These are phyloP conservation scores for Heteronetta atricapilla DNA, from an alignment of 2,113 vertebrate genomes.

Conservation along the genomic window DNA sequence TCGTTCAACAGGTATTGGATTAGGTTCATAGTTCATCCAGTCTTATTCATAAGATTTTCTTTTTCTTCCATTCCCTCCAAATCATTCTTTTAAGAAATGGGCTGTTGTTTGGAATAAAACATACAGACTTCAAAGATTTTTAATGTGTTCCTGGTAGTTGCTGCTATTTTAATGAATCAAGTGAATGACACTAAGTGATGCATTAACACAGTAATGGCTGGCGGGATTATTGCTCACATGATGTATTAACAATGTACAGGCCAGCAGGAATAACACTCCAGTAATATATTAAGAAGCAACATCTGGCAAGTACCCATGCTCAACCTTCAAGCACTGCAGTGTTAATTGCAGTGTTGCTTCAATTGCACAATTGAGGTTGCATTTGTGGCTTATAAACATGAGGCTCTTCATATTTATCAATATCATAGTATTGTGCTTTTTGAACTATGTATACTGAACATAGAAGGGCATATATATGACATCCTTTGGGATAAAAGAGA, in stretches of 20 bases:
- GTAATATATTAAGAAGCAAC: conserved; percentile 20
- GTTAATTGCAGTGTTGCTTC: conserved; percentile 2
- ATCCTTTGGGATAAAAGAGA: not conserved
- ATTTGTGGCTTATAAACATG: not conserved
- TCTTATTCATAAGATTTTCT: not conserved
- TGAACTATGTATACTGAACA: not conserved
- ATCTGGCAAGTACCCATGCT: not conserved
- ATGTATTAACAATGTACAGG: not conserved
- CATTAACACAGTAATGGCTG: conserved; percentile 14
- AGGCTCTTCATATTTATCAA: not conserved
- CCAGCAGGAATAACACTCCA: conserved; percentile 9
- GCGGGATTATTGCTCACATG: not conserved
- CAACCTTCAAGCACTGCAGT: not conserved
- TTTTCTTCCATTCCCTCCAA: not conserved
- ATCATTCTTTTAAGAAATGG: not conserved
- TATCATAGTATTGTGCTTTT: not conserved
- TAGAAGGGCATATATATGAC: not conserved
- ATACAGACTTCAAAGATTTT: not conserved
- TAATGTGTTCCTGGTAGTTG: conserved; percentile 21
- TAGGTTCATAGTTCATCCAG: not conserved
- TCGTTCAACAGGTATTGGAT: not conserved
- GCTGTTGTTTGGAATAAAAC: not conserved
- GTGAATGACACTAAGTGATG: conserved; percentile 2
- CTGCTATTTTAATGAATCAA: conserved; percentile 53
- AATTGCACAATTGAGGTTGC: not conserved